These are phyloP conservation scores for Gobio occitaniae DNA, from an alignment of 2,797 vertebrate species.

Conservation along the genomic window DNA sequence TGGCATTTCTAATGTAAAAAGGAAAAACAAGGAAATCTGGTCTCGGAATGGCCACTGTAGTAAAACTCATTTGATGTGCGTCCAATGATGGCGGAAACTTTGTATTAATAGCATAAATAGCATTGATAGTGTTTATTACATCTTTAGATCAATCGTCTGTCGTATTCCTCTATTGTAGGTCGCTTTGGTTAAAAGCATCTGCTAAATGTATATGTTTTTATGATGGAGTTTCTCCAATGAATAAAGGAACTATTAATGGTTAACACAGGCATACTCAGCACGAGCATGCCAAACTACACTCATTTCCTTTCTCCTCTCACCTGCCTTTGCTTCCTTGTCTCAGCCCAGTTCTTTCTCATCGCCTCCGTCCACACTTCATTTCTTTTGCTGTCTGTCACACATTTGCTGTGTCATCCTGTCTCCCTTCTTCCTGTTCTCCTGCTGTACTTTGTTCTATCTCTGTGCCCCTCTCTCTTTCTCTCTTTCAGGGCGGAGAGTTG, in stretches of 20 bases:
- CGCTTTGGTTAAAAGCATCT: neutral
- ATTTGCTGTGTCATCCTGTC: slow-evolving; percentile 58
- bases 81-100: neutral
- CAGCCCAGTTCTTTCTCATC: slow-evolving; percentile 44
- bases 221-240: neutral
- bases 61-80: neutral
- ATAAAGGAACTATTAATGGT: neutral
- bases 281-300: neutral
- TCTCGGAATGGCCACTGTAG: slow-evolving; percentile 15
- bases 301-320: slow-evolving; percentile 14
- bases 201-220: neutral
- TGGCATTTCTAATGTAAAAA: neutral
- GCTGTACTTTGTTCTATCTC: slow-evolving; percentile 24
- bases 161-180: neutral
- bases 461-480: slow-evolving; percentile 10
- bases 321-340: slow-evolving; percentile 22
- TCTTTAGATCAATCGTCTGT: neutral
- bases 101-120: neutral
- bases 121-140: neutral
- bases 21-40: neutral
- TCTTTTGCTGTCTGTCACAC: slow-evolving; percentile 52
- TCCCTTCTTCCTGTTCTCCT: slow-evolving; percentile 19
- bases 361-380: slow-evolving; percentile 45
- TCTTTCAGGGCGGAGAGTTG: slow-evolving; percentile 62
- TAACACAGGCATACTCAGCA: neutral